phyloP scores from a whole-genome alignment of 30 jellyfish, hydroid and myxozoan species.

The Hydra vulgaris region DNA sequence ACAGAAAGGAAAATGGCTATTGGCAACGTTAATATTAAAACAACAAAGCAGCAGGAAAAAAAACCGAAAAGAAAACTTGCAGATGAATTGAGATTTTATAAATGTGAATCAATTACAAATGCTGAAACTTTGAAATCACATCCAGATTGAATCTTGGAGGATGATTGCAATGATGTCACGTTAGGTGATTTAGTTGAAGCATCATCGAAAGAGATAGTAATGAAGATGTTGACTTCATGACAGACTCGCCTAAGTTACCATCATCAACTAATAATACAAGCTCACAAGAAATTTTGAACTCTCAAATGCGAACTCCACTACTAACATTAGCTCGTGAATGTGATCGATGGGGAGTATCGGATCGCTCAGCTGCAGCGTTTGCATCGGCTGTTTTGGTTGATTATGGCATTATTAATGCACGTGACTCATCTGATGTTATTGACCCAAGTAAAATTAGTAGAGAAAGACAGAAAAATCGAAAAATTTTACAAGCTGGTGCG shows the following conservation, averaged over 20 bases:
- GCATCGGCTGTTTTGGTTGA: neutral
- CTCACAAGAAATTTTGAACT: no score
- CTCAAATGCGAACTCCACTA: neutral
- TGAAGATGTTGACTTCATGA: no score
- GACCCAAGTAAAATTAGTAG: neutral
- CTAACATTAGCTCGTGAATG: neutral
- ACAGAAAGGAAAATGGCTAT: neutral
- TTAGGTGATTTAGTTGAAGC: no score
- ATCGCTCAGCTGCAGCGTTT: neutral
- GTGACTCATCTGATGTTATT: no score
- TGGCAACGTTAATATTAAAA: neutral
- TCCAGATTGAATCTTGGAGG: neutral
- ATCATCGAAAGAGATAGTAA: no score
- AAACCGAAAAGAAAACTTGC: neutral
- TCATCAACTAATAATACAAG: no score
- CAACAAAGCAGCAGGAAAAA: neutral
- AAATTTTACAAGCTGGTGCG: neutral
- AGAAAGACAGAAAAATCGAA: neutral
- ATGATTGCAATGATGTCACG: no score
- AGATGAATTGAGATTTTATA: neutral
- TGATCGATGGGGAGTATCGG: neutral
- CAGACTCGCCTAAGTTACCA: no score
- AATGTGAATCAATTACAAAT: neutral
- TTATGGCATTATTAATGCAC: neutral
- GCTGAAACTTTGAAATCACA: neutral